Percentiles rank a stretch among this genome's conserved stretches.
Evolutionary conservation across 2,888 invertebrate genomes (phyloP).

Genomic region (Heliconius ismenius): DNA sequence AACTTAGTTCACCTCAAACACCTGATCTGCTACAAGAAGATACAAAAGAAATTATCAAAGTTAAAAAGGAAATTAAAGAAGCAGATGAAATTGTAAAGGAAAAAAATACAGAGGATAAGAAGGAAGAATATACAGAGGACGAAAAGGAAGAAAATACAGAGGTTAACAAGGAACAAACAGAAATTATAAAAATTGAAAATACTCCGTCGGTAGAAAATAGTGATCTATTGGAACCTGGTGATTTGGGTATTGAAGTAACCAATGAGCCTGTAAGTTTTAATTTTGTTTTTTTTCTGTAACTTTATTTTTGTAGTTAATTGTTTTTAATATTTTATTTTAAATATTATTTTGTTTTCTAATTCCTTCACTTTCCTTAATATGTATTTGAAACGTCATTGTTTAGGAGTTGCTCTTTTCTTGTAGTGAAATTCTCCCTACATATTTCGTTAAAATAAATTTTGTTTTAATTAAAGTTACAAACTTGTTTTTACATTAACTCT

Average conservation of each 20-base stretch:
- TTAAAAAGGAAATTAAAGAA: conserved; percentile 10
- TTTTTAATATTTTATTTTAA: no score
- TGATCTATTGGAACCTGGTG: conserved; percentile 35
- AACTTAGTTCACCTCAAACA: conserved; percentile 12
- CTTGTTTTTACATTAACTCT: no score
- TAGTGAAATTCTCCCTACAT: no score
- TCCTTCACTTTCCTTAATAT: no score
- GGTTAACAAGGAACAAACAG: background rate
- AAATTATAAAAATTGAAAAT: conserved; percentile 10
- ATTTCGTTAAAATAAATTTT: no score
- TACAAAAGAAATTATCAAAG: background rate
- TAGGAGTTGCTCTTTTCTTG: no score
- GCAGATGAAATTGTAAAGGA: conserved; percentile 27
- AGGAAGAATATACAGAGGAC: conserved; percentile 19
- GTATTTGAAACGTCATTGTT: no score
- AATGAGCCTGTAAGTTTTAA: conserved; percentile 42
- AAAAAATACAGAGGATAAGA: conserved; percentile 34
- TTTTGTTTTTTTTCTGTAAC: background rate
- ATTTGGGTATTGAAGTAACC: conserved; percentile 32
- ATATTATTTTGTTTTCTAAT: no score
- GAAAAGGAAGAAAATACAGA: conserved; percentile 21
- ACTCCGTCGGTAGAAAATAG: conserved; percentile 20
- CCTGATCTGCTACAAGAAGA: background rate
- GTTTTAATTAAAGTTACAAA: no score
- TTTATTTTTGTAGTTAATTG: no score